phyloP scores from a whole-genome alignment of 2,797 vertebrate species.

The Graptemys geographica region DNA sequence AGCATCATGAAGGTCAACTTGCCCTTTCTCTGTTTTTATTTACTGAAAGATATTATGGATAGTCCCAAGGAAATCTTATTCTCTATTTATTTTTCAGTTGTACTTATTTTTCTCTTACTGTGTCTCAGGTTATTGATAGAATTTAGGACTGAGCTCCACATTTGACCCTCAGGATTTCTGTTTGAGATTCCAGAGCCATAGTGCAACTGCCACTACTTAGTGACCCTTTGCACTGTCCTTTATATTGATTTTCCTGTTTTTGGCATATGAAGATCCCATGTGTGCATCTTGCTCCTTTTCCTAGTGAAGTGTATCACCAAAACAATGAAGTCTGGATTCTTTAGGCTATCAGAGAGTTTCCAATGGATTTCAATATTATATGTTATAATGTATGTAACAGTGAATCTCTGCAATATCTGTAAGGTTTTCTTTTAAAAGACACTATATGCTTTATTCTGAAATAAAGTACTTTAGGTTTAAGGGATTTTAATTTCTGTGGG shows the following conservation, averaged over 20 bases:
- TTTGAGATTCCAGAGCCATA: constrained; percentile 4
- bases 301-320: background rate
- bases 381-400: background rate
- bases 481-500: background rate
- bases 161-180: background rate
- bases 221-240: background rate
- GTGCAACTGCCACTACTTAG: background rate
- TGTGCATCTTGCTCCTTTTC: background rate
- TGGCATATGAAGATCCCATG: background rate
- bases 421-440: background rate
- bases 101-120: background rate
- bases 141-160: background rate
- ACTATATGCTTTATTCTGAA: background rate
- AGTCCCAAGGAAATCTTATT: background rate
- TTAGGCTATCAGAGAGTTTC: background rate
- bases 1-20: background rate
- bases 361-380: background rate
- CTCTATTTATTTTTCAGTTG: constrained; percentile 37
- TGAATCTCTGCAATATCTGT: background rate
- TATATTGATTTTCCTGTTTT: background rate
- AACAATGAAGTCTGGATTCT: background rate
- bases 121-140: background rate
- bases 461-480: constrained; percentile 19
- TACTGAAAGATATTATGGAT: background rate
- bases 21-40: background rate